phyloP scores from a whole-genome alignment of 2,797 vertebrate genomes.

The Natrix natrix region DNA sequence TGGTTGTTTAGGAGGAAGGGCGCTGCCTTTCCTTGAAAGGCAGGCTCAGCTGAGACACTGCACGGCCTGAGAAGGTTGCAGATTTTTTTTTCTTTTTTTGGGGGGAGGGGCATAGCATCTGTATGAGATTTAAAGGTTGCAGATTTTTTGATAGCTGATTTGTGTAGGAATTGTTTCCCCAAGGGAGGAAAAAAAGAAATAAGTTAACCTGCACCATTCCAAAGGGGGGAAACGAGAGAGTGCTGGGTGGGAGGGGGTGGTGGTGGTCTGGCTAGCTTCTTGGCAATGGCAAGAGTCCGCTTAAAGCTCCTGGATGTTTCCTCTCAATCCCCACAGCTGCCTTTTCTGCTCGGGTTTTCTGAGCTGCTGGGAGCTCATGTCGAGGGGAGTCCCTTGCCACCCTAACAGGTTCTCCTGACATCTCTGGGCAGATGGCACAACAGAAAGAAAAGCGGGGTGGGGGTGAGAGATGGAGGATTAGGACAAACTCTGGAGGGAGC shows the following conservation, averaged over 20 bases:
- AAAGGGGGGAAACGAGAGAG: not conserved
- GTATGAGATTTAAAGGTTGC: too few relatives aligned
- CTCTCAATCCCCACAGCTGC: too few relatives aligned
- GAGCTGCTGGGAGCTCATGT: too few relatives aligned
- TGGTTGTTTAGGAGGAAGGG: not conserved
- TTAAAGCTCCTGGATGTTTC: too few relatives aligned
- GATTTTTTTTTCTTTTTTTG: too few relatives aligned
- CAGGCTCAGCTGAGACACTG: too few relatives aligned
- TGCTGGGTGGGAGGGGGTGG: not conserved
- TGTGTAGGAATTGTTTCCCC: not conserved
- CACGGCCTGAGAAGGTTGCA: too few relatives aligned
- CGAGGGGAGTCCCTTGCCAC: constrained; percentile 30
- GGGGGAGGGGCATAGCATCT: too few relatives aligned
- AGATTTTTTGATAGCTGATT: not conserved
- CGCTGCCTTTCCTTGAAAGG: not conserved
- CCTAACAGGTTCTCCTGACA: not conserved
- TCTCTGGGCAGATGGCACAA: not conserved
- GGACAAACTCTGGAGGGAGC: too few relatives aligned
- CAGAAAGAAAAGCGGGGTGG: not conserved
- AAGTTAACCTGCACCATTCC: not conserved
- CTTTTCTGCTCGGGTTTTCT: not conserved
- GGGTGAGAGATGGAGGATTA: not conserved
- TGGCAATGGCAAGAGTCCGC: not conserved
- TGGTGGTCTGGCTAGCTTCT: not conserved
- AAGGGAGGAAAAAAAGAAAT: not conserved